phyloP scores from a whole-genome alignment of 2,888 invertebrate species.

The Apamea sordens region DNA sequence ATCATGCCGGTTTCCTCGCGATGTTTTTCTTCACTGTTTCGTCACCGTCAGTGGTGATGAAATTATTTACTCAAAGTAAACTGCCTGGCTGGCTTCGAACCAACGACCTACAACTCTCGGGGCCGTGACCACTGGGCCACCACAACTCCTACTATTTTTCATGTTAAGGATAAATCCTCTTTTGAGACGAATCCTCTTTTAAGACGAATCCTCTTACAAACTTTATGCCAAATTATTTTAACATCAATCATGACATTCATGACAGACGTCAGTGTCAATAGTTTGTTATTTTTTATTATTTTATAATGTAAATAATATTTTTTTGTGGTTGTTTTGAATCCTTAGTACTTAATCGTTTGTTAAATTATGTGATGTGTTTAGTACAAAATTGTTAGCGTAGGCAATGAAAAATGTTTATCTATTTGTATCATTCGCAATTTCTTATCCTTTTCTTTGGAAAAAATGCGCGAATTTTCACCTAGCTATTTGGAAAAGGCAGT shows the following conservation, averaged over 20 bases:
- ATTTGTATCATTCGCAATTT: not conserved
- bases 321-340: not conserved
- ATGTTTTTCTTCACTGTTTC: too few relatives aligned
- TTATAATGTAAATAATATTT: constrained; percentile 53
- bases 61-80: too few relatives aligned
- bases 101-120: too few relatives aligned
- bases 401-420: not conserved
- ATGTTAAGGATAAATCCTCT: not conserved
- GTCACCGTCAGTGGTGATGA: too few relatives aligned
- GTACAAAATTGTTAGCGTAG: not conserved
- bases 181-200: not conserved
- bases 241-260: constrained; percentile 5
- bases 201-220: not conserved
- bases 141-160: too few relatives aligned
- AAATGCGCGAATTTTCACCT: not conserved
- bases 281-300: constrained; percentile 47
- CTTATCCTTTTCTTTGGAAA: not conserved
- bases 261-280: constrained; percentile 36
- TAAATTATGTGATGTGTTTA: not conserved
- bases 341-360: not conserved
- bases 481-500: not conserved
- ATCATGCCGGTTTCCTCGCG: too few relatives aligned
- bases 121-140: too few relatives aligned
- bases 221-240: not conserved
- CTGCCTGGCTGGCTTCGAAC: too few relatives aligned